These are phyloP conservation scores for Aradophagus sp. DNA, from an alignment of 1,140 invertebrate species.

Conservation along the genomic window DNA sequence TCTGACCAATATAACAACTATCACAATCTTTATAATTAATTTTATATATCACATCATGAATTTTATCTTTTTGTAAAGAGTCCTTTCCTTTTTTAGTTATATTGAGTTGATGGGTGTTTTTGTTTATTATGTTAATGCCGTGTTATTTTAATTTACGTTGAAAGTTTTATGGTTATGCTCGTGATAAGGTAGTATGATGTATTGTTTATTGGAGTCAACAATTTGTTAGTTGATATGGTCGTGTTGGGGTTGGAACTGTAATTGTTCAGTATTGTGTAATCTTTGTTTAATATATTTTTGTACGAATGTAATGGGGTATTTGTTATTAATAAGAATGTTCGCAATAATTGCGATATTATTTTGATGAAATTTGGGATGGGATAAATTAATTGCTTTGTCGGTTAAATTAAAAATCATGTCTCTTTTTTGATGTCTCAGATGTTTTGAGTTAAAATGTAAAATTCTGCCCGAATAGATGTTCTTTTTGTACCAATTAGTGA, in stretches of 20 bases:
- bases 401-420: conserved; percentile 2
- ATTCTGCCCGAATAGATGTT: conserved; percentile 1
- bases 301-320: conserved; percentile 9
- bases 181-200: background rate
- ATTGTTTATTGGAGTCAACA: too few species aligned
- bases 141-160: background rate
- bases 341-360: conserved; percentile 7
- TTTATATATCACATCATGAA: conserved; percentile 11
- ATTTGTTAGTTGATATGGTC: too few species aligned
- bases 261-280: conserved; percentile 1
- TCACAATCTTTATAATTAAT: conserved; percentile 9
- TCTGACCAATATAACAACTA: conserved; percentile 17
- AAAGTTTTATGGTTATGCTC: background rate
- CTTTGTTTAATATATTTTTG: conserved; percentile 9
- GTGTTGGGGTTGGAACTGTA: background rate
- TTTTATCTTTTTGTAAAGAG: conserved; percentile 5
- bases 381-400: conserved; percentile 10
- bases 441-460: conserved; percentile 8
- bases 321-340: background rate
- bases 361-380: conserved; percentile 1
- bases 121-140: background rate
- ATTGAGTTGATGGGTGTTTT: conserved; percentile 2
- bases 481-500: conserved; percentile 18
- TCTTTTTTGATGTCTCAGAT: conserved; percentile 13
- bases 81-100: conserved; percentile 15